Evolutionary conservation across 2,888 invertebrate genomes (phyloP), one percentile per base, ranked within the genome.

Genomic region (Ormyrus pomaceus): DNA sequence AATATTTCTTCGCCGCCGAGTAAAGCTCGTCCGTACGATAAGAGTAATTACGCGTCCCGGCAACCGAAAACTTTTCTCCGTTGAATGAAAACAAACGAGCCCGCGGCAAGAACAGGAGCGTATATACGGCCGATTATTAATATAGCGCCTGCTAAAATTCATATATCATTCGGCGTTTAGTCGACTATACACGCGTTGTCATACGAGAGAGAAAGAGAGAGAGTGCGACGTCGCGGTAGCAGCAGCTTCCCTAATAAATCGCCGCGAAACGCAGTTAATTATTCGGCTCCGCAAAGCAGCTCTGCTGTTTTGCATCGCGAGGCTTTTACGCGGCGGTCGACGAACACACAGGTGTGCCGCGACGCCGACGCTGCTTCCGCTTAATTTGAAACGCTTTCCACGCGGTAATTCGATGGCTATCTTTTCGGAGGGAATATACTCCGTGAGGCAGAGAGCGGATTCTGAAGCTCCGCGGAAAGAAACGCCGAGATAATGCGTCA

Each of bases 351-450:
- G 88, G 86, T 88, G 87, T 80, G 19, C 19, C 19, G 79, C 82
- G 13, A 34, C 51, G 11, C 10, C 74, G 19, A 76, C 82, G 70
- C 48, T 75, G 83, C 81, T 83, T 82, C 77, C 77, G 84, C 82
- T 87, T 87, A 88, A 88, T 88, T 88, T 87, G 86, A 88, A 88
- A 88, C 85, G 85, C 83, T 87, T 86, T 84, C 84, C 79, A 78
- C 81, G 82, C 11, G 1, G 83, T 84, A 85, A 86, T 85, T 85
- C 84, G 83, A 85, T 83, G 83, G 86, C 86, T 86, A 88, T 87
- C 85, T 83, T 76, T 79, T 81, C 19, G 19, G 1, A 19, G 13
- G 13, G 13, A 13, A 13, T 0, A 13, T 13, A 13, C 13, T 13
- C 13, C 13, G 13, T 13, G 13, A 13, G 13, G 13, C 13, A 13